These are phyloP conservation scores for Meda fulgida DNA, from an alignment of 2,797 vertebrate species.

Conservation along the genomic window DNA sequence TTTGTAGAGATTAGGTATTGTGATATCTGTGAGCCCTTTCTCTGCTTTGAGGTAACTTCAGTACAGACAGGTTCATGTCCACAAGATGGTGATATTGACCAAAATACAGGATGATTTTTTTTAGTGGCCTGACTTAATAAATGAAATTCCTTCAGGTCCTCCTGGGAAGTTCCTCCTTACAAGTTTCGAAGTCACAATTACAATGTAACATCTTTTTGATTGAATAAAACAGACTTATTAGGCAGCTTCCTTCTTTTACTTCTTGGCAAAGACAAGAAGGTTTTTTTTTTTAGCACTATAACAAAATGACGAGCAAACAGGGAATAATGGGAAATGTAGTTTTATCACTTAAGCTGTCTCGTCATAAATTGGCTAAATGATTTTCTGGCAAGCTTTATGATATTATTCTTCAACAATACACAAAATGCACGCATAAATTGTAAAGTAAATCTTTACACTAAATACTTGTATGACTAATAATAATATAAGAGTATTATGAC, in stretches of 20 bases:
- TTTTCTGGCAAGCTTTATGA: neutral
- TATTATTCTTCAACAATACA: neutral
- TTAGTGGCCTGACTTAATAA: conserved; percentile 57
- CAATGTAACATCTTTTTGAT: neutral
- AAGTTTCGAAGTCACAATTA: conserved; percentile 1
- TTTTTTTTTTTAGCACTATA: neutral
- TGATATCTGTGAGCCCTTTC: neutral
- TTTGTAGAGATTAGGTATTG: neutral
- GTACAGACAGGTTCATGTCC: conserved; percentile 64
- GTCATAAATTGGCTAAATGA: neutral
- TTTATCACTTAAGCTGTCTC: neutral
- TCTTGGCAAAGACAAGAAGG: neutral
- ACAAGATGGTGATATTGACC: conserved; percentile 86
- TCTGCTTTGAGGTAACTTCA: conserved; percentile 17
- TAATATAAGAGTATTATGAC: neutral
- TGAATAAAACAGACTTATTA: neutral
- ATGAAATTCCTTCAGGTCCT: conserved; percentile 3
- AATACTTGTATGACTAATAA: neutral
- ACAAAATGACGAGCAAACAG: neutral
- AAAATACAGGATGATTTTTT: conserved; percentile 68
- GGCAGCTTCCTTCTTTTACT: neutral
- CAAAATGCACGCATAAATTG: neutral
- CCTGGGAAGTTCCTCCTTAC: neutral
- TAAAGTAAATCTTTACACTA: neutral
- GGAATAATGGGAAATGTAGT: neutral